Conservation (phyloP, 2,888 invertebrate species). For the Eupithecia insigniata region DNA sequence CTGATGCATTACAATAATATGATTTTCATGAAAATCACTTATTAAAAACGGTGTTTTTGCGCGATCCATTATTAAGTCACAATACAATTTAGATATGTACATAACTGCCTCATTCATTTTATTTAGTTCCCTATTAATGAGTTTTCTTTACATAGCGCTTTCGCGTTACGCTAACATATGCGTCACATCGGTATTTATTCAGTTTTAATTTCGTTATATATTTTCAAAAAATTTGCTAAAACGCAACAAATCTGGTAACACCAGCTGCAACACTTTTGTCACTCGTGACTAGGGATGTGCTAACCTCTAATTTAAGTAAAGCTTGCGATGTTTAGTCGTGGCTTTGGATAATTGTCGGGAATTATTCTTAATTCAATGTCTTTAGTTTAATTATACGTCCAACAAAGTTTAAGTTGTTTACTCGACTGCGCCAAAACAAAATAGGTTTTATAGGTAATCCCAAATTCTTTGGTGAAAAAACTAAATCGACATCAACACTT, state of each 20-base stretch:
- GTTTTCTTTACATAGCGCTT: background rate
- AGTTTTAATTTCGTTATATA: too few species aligned
- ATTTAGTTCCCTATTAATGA: background rate
- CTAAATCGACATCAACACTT: too few species aligned
- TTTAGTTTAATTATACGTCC: conserved; percentile 8
- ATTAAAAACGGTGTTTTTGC: too few species aligned
- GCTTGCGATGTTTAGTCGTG: conserved; percentile 23
- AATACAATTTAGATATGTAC: too few species aligned
- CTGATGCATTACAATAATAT: too few species aligned
- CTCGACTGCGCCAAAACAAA: background rate
- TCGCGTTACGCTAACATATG: too few species aligned
- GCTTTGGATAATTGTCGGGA: conserved; percentile 22
- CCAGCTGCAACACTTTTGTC: conserved; percentile 31
- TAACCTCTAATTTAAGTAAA: conserved; percentile 33
- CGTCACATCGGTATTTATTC: too few species aligned
- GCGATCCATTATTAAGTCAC: too few species aligned
- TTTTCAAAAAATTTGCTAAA: background rate
- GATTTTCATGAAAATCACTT: too few species aligned
- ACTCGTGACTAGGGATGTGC: conserved; percentile 44
- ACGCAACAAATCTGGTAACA: background rate
- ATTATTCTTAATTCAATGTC: conserved; percentile 30
- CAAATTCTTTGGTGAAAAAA: too few species aligned
- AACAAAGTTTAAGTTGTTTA: conserved; percentile 4
- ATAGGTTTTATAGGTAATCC: background rate
- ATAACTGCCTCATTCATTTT: too few species aligned